phyloP scores from a whole-genome alignment of 2,888 invertebrate species.

The Agrochola macilenta region DNA sequence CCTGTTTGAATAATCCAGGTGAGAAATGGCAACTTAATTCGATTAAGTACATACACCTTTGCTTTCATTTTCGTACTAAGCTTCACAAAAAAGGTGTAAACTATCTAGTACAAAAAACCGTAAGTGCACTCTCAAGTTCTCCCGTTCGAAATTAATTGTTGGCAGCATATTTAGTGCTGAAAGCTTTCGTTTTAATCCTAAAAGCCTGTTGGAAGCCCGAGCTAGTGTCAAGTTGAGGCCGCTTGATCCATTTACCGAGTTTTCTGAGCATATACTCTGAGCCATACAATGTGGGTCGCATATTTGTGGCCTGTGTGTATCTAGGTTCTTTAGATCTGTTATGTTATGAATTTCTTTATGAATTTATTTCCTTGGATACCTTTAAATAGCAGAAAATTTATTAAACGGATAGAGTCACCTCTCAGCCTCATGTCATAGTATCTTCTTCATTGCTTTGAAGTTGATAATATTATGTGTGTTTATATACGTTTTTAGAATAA shows the following conservation, averaged over 20 bases:
- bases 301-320: constrained; percentile 24
- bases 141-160: constrained; percentile 49
- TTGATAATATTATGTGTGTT: not conserved
- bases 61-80: not conserved
- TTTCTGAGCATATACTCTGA: constrained; percentile 22
- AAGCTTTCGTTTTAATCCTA: constrained; percentile 67
- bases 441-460: not conserved
- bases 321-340: not conserved
- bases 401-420: too few relatives aligned
- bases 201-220: constrained; percentile 63
- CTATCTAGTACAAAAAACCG: constrained; percentile 1
- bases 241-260: constrained; percentile 65
- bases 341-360: not conserved
- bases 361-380: not conserved
- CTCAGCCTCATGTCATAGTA: too few relatives aligned
- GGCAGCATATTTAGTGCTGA: constrained; percentile 57
- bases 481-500: not conserved
- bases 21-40: too few relatives aligned
- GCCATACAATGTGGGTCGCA: constrained; percentile 38
- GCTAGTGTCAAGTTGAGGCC: constrained; percentile 63
- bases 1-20: not conserved
- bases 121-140: constrained; percentile 37
- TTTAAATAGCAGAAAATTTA: too few relatives aligned
- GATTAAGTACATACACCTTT: too few relatives aligned
- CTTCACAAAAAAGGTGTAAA: not conserved